phyloP scores from a whole-genome alignment of 2,888 invertebrate genomes.

The Ferdinandea cuprea region DNA sequence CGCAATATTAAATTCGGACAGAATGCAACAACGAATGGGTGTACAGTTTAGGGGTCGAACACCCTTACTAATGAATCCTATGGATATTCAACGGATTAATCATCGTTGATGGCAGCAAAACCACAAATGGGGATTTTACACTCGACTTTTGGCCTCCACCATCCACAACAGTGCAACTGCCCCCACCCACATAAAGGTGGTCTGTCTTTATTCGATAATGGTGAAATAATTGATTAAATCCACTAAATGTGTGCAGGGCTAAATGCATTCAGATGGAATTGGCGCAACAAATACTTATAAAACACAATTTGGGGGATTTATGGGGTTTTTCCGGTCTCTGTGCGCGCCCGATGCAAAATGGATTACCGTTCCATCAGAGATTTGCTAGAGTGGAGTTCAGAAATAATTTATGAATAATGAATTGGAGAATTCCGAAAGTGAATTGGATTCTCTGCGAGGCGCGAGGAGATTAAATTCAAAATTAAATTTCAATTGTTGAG shows the following conservation, averaged over 20 bases:
- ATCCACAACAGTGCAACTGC: slow-evolving; percentile 2
- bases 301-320: slow-evolving; percentile 63
- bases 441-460: slow-evolving; percentile 51
- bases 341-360: slow-evolving; percentile 36
- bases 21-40: slow-evolving; percentile 28
- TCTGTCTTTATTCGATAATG: slow-evolving; percentile 63
- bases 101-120: slow-evolving; percentile 54
- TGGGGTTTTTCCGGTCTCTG: slow-evolving; percentile 39
- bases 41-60: slow-evolving; percentile 1
- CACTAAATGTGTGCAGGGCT: slow-evolving; percentile 49
- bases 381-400: slow-evolving; percentile 40
- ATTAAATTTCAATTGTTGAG: slow-evolving; percentile 66
- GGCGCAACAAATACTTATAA: slow-evolving; percentile 57
- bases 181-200: background rate
- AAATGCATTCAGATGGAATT: slow-evolving; percentile 37
- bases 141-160: slow-evolving; percentile 60
- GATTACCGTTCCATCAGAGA: slow-evolving; percentile 53
- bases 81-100: slow-evolving; percentile 52
- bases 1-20: slow-evolving; percentile 55
- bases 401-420: slow-evolving; percentile 71
- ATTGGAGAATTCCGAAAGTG: slow-evolving; percentile 53
- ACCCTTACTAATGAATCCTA: slow-evolving; percentile 30
- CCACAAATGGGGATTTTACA: slow-evolving; percentile 54
- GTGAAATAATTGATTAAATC: slow-evolving; percentile 71
- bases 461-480: slow-evolving; percentile 59